These are phyloP conservation scores for Hexactinellida sp. DNA, from an alignment of 37 sponge, comb jelly and placozoan species.

Conservation along the genomic window DNA sequence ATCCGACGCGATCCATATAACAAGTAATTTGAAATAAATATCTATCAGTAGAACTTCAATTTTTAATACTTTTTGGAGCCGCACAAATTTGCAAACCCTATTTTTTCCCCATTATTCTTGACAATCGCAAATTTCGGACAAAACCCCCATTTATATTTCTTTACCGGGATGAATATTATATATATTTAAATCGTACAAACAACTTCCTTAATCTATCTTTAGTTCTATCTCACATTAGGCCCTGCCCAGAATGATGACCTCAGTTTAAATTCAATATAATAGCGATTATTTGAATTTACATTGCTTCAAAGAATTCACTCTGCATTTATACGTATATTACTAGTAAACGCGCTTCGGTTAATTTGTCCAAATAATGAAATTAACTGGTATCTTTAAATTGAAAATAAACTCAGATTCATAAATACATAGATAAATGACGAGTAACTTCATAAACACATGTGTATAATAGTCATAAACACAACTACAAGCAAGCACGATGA, in stretches of 20 bases:
- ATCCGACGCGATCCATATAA: background rate
- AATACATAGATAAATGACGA: no score
- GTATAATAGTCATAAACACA: background rate
- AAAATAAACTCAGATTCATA: no score
- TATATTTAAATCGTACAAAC: background rate
- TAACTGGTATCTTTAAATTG: no score
- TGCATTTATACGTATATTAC: background rate
- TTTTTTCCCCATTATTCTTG: background rate
- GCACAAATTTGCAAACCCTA: background rate
- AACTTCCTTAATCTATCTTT: background rate
- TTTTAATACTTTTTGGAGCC: background rate
- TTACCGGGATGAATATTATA: background rate
- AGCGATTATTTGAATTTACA: background rate
- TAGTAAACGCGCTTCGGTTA: background rate
- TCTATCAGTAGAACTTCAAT: background rate
- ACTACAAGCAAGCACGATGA: background rate
- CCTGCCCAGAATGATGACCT: no score
- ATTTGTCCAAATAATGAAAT: no score
- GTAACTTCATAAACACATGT: no score
- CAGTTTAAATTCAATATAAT: background rate
- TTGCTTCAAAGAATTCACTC: background rate
- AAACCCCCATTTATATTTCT: background rate
- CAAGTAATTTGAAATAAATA: background rate
- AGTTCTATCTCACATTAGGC: background rate
- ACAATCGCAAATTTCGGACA: background rate